Percentiles rank a stretch among this genome's conserved stretches.
Evolutionary conservation across 1,140 invertebrate species (phyloP).

Genomic region (Parasteatoda tepidariorum): DNA sequence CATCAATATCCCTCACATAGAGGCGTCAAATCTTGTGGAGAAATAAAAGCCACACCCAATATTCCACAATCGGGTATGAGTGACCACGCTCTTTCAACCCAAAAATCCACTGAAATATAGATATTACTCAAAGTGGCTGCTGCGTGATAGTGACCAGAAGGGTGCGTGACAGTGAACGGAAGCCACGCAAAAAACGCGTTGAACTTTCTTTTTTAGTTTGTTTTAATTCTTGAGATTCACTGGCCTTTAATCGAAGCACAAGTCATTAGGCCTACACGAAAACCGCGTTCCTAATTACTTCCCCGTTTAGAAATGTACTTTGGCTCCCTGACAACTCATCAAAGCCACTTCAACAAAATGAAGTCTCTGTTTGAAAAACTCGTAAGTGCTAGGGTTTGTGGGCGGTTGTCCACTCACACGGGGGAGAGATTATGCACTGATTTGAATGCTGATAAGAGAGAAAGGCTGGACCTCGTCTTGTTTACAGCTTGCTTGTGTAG

Average conservation of each 20-base stretch:
- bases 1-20: not conserved
- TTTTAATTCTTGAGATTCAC: not conserved
- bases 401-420: no score
- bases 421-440: no score
- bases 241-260: constrained; percentile 9
- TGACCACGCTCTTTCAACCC: not conserved
- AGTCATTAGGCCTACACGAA: constrained; percentile 17
- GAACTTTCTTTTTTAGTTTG: not conserved
- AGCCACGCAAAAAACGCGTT: constrained; percentile 8
- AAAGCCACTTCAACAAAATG: no score
- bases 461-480: not conserved
- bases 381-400: no score
- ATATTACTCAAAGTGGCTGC: constrained; percentile 31
- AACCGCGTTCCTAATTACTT: constrained; percentile 16
- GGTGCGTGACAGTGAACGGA: not conserved
- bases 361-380: no score
- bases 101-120: no score
- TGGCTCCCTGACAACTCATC: not conserved
- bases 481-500: not conserved
- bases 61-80: constrained; percentile 4
- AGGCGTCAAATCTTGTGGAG: constrained; percentile 2
- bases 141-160: constrained; percentile 14
- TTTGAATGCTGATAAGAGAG: no score
- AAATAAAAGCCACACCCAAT: constrained; percentile 17
- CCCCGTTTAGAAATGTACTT: not conserved